phyloP scores from a whole-genome alignment of 2,797 vertebrate species.

The Erethizon dorsatum region DNA sequence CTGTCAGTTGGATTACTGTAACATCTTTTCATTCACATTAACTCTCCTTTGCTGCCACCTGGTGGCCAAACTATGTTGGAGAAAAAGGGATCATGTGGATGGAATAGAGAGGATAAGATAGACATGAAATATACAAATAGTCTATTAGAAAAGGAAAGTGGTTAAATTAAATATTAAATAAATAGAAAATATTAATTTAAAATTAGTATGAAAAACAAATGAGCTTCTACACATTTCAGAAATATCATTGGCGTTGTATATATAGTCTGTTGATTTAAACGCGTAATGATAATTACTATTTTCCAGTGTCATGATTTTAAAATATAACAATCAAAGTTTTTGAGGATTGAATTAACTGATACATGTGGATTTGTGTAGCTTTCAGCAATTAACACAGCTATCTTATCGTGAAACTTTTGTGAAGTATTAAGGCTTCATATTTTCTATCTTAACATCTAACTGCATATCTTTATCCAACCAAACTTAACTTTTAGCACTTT shows the following conservation, averaged over 20 bases:
- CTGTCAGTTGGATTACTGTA: fast-evolving
- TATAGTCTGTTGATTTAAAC: neutral
- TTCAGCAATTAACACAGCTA: neutral
- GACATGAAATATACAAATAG: neutral
- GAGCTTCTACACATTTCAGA: neutral
- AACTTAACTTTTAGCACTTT: neutral
- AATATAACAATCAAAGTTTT: neutral
- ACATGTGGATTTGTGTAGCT: neutral
- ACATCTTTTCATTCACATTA: neutral
- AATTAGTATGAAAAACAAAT: neutral
- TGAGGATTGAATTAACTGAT: neutral
- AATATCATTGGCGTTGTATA: neutral
- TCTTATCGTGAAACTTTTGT: neutral
- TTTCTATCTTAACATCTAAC: neutral
- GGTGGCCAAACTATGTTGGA: neutral
- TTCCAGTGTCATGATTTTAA: neutral
- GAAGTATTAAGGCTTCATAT: neutral
- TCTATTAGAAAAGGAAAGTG: neutral
- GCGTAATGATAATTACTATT: neutral
- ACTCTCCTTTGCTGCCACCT: constrained; percentile 60
- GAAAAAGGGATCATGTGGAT: neutral
- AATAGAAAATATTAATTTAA: neutral
- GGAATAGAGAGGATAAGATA: neutral
- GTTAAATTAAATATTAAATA: neutral
- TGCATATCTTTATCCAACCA: neutral